Percentiles rank a stretch among this genome's conserved stretches.
These are phyloP conservation scores for Ridgeia piscesae DNA, from an alignment of 1,140 invertebrate genomes.

Conservation along the genomic window DNA sequence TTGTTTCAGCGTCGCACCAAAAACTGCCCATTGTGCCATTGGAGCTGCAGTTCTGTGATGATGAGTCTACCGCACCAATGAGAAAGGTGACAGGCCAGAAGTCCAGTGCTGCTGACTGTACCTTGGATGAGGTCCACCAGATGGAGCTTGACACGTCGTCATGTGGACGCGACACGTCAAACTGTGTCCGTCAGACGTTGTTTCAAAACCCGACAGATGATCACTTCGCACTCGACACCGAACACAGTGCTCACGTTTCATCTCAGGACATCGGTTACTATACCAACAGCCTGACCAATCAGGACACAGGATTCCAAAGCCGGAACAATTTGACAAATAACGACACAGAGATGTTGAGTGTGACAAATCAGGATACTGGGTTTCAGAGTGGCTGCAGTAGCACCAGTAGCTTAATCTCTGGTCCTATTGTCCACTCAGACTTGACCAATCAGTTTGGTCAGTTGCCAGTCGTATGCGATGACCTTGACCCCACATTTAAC, in stretches of 20 bases:
- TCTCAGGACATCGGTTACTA: conserved; percentile 8
- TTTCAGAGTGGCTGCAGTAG: background rate
- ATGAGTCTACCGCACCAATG: background rate
- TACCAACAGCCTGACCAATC: conserved; percentile 12
- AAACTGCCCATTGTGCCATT: background rate
- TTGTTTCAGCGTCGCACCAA: background rate
- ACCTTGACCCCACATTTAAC: background rate
- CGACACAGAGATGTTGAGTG: background rate
- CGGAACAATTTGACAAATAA: background rate
- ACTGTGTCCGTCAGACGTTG: background rate
- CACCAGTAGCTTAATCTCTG: background rate
- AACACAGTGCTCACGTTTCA: background rate
- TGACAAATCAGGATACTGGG: background rate
- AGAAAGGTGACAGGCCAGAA: background rate
- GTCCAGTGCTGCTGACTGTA: background rate
- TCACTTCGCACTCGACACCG: background rate
- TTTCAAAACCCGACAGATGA: background rate
- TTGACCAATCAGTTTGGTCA: conserved; percentile 14
- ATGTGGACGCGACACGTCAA: background rate
- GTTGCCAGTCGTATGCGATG: background rate
- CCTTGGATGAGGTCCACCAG: background rate
- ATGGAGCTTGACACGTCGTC: background rate
- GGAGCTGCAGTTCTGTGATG: background rate
- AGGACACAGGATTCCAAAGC: background rate
- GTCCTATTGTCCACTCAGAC: background rate